A percentile compares a stretch with the other conserved stretches of the same genome.
These are phyloP conservation scores for Perithous albicinctus DNA, from an alignment of 2,888 invertebrate genomes.

Conservation along the genomic window DNA sequence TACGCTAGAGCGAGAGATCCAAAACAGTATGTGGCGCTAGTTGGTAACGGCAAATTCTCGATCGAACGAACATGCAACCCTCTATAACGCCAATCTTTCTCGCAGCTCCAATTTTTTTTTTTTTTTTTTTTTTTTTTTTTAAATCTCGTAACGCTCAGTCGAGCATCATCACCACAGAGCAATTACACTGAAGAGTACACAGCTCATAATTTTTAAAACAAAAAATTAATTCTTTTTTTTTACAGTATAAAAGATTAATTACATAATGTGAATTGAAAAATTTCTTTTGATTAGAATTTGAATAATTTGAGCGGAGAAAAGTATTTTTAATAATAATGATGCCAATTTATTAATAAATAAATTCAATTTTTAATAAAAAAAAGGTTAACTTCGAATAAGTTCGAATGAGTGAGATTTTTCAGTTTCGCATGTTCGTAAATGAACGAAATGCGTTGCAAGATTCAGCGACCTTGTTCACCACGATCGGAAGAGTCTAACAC, in stretches of 20 bases:
- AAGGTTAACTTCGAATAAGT: background rate
- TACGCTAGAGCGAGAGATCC: slow-evolving; percentile 63
- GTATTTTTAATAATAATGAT: no score
- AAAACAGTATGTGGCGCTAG: slow-evolving; percentile 46
- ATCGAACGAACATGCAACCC: slow-evolving; percentile 68
- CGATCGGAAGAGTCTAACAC: background rate
- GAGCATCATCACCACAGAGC: background rate
- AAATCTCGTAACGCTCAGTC: slow-evolving; percentile 8
- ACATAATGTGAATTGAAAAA: no score
- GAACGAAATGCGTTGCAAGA: background rate
- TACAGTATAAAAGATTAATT: no score
- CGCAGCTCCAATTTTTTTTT: background rate
- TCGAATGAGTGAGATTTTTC: background rate
- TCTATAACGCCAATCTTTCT: slow-evolving; percentile 33
- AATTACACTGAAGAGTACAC: background rate
- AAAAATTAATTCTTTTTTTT: no score
- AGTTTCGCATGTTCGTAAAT: background rate
- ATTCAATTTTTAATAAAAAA: no score
- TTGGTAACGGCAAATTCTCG: slow-evolving; percentile 71
- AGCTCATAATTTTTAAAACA: no score
- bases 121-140: slow-evolving; percentile 27
- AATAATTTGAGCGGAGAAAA: no score
- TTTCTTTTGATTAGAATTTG: no score
- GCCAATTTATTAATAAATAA: no score
- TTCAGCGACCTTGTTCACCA: background rate